Conservation (phyloP, 2,797 vertebrate genomes). For the Botia almorhae region DNA sequence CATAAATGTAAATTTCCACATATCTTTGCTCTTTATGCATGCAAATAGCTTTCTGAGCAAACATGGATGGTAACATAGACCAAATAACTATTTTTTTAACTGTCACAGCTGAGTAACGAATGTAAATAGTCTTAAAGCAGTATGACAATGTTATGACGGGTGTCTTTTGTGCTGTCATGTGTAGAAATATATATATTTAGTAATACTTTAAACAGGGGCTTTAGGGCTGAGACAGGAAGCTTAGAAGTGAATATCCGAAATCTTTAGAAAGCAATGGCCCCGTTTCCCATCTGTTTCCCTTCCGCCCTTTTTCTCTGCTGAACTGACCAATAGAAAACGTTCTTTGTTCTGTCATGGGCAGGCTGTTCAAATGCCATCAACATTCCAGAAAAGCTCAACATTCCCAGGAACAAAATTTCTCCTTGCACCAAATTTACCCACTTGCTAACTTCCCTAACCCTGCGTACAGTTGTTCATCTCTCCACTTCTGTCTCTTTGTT, state of each 20-base stretch:
- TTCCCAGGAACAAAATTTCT: constrained; percentile 65
- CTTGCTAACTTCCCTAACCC: constrained; percentile 33
- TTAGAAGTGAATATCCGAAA: background rate
- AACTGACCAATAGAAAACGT: constrained; percentile 23
- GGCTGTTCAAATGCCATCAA: constrained; percentile 68
- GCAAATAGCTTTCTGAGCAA: background rate
- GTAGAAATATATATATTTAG: too few species aligned
- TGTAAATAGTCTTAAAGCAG: background rate
- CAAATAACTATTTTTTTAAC: background rate
- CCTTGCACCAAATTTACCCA: constrained; percentile 47
- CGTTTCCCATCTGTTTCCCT: constrained; percentile 15
- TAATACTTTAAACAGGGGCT: background rate
- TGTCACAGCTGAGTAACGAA: background rate
- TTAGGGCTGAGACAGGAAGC: background rate
- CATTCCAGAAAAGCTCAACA: constrained; percentile 74
- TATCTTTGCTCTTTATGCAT: background rate
- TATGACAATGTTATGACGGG: background rate
- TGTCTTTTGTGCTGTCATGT: background rate
- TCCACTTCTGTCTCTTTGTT: constrained; percentile 43
- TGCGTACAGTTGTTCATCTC: constrained; percentile 11
- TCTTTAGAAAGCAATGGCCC: constrained; percentile 3
- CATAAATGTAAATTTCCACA: background rate
- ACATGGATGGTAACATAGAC: background rate
- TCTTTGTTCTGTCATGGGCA: constrained; percentile 48
- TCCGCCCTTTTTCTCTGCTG: constrained; percentile 24